Conservation (phyloP, 2,797 vertebrate genomes). For the Phalloptychus januarius region DNA sequence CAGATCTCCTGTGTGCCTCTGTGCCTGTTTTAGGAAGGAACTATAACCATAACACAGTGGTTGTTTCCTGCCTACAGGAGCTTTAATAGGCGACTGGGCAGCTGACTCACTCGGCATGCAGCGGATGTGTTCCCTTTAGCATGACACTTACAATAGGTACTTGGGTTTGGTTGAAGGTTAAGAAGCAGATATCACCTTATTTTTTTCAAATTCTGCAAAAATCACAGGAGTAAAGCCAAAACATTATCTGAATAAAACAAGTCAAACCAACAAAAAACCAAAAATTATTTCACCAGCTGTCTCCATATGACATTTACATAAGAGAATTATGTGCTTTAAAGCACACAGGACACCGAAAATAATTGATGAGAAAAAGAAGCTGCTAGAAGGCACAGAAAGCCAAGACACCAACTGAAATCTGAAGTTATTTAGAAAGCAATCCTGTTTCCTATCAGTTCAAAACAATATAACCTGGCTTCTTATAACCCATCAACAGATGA, state of each 20-base stretch:
- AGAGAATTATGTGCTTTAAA: neutral
- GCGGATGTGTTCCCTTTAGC: conserved; percentile 56
- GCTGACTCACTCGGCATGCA: conserved; percentile 61
- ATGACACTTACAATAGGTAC: conserved; percentile 55
- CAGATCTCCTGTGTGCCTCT: conserved; percentile 71
- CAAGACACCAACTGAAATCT: neutral
- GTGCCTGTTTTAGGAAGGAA: conserved; percentile 71
- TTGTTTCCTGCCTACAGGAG: conserved; percentile 66
- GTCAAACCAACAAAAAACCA: neutral
- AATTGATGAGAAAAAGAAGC: neutral
- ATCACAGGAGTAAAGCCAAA: neutral
- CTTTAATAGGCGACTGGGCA: conserved; percentile 54
- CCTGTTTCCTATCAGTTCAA: neutral
- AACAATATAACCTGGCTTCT: neutral
- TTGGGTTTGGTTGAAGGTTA: conserved; percentile 52
- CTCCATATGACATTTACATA: neutral
- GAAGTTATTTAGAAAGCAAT: neutral
- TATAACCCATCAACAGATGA: neutral
- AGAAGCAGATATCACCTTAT: conserved; percentile 1
- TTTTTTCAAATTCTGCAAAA: conserved; percentile 1
- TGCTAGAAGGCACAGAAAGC: neutral
- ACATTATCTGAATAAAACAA: neutral
- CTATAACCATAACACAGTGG: conserved; percentile 67
- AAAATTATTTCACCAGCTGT: neutral
- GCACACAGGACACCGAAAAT: neutral